These are phyloP conservation scores for Callionymus lyra DNA, from an alignment of 2,113 vertebrate species.

Conservation along the genomic window DNA sequence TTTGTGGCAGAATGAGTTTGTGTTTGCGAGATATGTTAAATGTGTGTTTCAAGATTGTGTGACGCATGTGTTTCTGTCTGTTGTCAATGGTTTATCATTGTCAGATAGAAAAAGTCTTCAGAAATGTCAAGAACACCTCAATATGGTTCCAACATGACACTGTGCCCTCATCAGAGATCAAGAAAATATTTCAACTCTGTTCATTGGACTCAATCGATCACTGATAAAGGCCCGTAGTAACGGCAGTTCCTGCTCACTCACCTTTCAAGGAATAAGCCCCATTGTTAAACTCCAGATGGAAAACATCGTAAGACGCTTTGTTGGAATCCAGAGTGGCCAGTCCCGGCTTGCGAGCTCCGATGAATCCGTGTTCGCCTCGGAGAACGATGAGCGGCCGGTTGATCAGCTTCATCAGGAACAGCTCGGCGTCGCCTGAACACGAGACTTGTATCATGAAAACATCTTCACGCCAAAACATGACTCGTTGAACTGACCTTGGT, in stretches of 20 bases:
- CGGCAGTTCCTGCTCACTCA: slow-evolving; percentile 24
- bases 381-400: slow-evolving; percentile 93
- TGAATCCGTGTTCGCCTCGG: slow-evolving; percentile 93
- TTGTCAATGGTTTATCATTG: no score
- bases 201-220: no score
- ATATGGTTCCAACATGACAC: no score
- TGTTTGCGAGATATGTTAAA: no score
- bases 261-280: slow-evolving; percentile 90
- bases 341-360: slow-evolving; percentile 84
- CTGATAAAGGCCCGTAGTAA: no score
- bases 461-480: background rate
- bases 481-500: slow-evolving; percentile 65
- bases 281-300: slow-evolving; percentile 83
- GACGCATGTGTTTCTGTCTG: no score
- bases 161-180: no score
- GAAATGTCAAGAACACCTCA: no score
- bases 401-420: slow-evolving; percentile 92
- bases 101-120: no score
- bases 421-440: slow-evolving; percentile 76
- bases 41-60: no score
- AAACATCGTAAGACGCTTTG: slow-evolving; percentile 88
- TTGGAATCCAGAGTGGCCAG: slow-evolving; percentile 86
- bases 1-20: no score
- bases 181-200: no score
- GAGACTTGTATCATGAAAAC: background rate